Percentiles rank a stretch among this genome's conserved stretches.
These are phyloP conservation scores for Dascillus cervinus DNA, from an alignment of 2,888 invertebrate species.

Conservation along the genomic window DNA sequence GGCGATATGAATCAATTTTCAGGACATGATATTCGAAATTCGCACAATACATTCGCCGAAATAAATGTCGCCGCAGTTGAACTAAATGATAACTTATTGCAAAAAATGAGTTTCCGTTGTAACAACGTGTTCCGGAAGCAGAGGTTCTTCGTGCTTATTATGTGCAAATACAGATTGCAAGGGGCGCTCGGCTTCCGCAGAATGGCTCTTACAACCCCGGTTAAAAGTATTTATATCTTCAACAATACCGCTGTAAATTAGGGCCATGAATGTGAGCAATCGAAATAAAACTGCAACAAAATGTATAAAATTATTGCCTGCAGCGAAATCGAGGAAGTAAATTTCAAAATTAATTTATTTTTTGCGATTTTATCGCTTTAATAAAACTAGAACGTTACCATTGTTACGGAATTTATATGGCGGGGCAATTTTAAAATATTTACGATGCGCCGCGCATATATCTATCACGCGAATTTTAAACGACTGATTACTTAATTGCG, in stretches of 20 bases:
- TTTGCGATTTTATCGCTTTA: constrained; percentile 12
- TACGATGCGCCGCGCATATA: too few species aligned
- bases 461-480: too few species aligned
- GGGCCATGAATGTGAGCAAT: constrained; percentile 10
- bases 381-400: constrained; percentile 8
- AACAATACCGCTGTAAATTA: constrained; percentile 12
- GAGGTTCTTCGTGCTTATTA: constrained; percentile 28
- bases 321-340: constrained; percentile 8
- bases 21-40: too few species aligned
- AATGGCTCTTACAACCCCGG: constrained; percentile 12
- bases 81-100: constrained; percentile 23
- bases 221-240: constrained; percentile 15
- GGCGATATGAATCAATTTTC: too few species aligned
- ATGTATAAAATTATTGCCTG: constrained; percentile 8
- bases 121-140: constrained; percentile 24
- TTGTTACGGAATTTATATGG: too few species aligned
- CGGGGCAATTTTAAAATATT: too few species aligned
- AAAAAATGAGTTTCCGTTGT: constrained; percentile 27
- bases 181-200: constrained; percentile 15
- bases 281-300: constrained; percentile 9
- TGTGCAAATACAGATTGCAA: constrained; percentile 28
- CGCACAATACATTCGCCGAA: too few species aligned
- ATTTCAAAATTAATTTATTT: constrained; percentile 10
- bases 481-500: too few species aligned
- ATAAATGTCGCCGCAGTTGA: too few species aligned